Base-by-base conservation (phyloP, 2,797 vertebrate genomes). In the Chloroceryle inda region DNA sequence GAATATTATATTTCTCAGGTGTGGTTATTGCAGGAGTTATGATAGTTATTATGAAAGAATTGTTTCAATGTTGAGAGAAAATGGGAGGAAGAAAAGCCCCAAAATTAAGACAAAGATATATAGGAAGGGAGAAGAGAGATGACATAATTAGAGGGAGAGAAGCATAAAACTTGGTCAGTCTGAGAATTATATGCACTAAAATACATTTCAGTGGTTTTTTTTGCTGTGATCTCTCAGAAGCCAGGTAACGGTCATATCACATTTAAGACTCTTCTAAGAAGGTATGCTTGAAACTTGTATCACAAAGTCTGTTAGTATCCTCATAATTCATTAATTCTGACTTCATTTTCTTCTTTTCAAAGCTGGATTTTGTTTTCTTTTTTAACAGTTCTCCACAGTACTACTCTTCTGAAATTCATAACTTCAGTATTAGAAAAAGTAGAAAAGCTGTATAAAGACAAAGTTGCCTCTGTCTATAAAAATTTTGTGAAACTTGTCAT, bases 291-390 rank as follows among this genome's bases (percentile, higher is more conserved):
- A 76, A 85, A 69, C 15, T 63, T 69, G 10, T 42, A 35, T 55
- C 76, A 8, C 27, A 90, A 40, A 64, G 21, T 53, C 45, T 84
- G 8, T 67, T 71, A 71, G 9, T 44, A 66, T 80, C 22, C 22
- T 10, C 35, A 0, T 47, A 74, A 69, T 85, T 71, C 3, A 29
- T 74, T 2, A 56, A 45, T 90, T 55, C 38, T 74, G 21, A 44
- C 42, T 85, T 78, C 13, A 24, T 87, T 68, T 82, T 92, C 82
- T 89, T 58, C 52, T 92, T 85, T 89, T 56, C 56, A 93, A 63
- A 53, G 5, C 10, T 76, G 19, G 21, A 63, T 84, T 81, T 92
- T 89, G 7, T 56, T 68, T 75, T 74, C 16, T 79, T 50, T 71
- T 90, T 76, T 56, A 84, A 6, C 19, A 58, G 15, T 35, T 95